phyloP scores from a whole-genome alignment of 1,140 invertebrate genomes.

The Micrasema minimum region DNA sequence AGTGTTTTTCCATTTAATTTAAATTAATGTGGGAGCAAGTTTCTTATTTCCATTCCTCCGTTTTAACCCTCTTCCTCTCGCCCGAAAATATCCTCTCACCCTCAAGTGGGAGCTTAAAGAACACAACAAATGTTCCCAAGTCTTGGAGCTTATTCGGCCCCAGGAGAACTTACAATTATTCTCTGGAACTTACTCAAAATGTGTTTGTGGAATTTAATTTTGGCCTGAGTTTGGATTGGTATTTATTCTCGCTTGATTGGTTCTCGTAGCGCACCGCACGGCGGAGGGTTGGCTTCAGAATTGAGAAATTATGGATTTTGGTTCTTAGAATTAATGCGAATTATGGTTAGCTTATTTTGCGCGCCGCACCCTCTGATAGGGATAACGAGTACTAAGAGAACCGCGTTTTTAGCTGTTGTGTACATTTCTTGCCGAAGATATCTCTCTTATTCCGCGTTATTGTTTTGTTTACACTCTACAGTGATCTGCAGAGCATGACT shows the following conservation, averaged over 20 bases:
- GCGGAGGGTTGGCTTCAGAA: constrained; percentile 33
- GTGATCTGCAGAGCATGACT: too few species aligned
- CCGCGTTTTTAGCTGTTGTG: constrained; percentile 24
- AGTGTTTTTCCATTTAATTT: constrained; percentile 50
- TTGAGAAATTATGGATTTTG: constrained; percentile 42
- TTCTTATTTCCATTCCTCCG: constrained; percentile 48
- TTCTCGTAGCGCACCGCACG: constrained; percentile 16
- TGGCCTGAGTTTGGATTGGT: constrained; percentile 49
- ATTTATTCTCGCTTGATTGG: constrained; percentile 53
- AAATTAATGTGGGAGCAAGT: constrained; percentile 51
- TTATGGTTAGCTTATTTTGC: constrained; percentile 34
- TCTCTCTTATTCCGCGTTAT: constrained; percentile 18
- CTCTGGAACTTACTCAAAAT: constrained; percentile 53
- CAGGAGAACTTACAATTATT: constrained; percentile 49
- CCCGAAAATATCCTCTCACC: constrained; percentile 18
- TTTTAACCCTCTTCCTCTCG: constrained; percentile 31
- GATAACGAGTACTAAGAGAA: constrained; percentile 13
- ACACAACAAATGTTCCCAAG: constrained; percentile 51
- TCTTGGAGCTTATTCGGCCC: constrained; percentile 43
- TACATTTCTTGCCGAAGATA: constrained; percentile 2
- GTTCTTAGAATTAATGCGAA: constrained; percentile 35
- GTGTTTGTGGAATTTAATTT: constrained; percentile 54
- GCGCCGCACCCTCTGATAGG: constrained; percentile 25
- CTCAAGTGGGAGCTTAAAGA: constrained; percentile 41
- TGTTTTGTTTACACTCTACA: constrained; percentile 19